Percentiles rank a stretch among this genome's conserved stretches.
Evolutionary conservation across 2,888 invertebrate species (phyloP).

Genomic region (Amphipoea lucens): DNA sequence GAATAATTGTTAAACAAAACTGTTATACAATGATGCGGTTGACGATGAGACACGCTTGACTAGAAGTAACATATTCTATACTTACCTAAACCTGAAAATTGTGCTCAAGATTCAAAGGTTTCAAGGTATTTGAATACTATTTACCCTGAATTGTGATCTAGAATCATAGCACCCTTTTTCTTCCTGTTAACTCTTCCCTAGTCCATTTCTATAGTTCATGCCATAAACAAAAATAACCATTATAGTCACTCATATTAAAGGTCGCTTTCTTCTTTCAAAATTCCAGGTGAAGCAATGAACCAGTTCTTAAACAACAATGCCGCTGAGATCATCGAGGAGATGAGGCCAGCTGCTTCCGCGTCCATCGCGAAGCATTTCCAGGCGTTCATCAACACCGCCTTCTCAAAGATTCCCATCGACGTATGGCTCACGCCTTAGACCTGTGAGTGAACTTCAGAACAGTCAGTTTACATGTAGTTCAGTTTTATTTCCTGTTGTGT

Average conservation of each 20-base stretch:
- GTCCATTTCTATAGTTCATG: not conserved
- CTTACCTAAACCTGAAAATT: too few relatives aligned
- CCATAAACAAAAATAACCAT: not conserved
- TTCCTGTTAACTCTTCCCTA: too few relatives aligned
- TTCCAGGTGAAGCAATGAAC: constrained; percentile 94
- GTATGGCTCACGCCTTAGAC: constrained; percentile 91
- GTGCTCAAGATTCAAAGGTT: too few relatives aligned
- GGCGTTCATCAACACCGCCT: constrained; percentile 93
- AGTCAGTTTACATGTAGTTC: constrained; percentile 14
- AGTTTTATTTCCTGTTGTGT: constrained; percentile 35
- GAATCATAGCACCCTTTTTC: too few relatives aligned
- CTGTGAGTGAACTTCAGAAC: constrained; percentile 37
- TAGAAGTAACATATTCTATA: not conserved
- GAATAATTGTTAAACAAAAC: too few relatives aligned
- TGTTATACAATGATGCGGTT: not conserved
- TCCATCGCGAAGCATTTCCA: constrained; percentile 94
- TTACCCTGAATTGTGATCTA: too few relatives aligned
- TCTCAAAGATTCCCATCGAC: constrained; percentile 93
- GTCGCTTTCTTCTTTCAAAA: not conserved
- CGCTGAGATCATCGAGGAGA: constrained; percentile 95
- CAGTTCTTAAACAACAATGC: constrained; percentile 95
- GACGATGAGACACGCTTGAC: not conserved
- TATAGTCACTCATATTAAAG: not conserved
- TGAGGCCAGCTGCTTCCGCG: constrained; percentile 93
- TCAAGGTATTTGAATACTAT: too few relatives aligned